Evolutionary conservation across 2,888 invertebrate genomes (phyloP), one percentile per base, ranked within the genome.

Genomic region (Drosophila paranaensis): DNA sequence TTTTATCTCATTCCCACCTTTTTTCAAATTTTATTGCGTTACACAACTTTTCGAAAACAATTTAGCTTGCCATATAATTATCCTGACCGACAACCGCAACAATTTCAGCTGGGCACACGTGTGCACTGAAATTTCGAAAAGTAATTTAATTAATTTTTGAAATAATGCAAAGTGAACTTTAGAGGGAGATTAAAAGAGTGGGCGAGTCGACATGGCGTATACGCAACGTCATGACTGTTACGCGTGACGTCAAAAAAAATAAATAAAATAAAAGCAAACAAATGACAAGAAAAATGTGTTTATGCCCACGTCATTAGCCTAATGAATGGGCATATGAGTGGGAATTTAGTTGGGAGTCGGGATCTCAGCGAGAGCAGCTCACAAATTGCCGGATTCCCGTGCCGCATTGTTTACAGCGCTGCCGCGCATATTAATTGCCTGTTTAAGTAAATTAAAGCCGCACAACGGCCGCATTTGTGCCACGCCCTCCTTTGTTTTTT

Each of bases 351-450:
- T 33, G 20, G 35, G 27, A 13, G 8, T 27, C 35, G 20, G 4
- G 33, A 16, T 33, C 16, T 16, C 50, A 33, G 33, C 33, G 3
- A 14, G 16, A 40, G 57, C 2, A 30, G n/a, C 48, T 20, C 50
- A 57, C 48, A 60, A 70, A 48, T 63, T 70, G 64, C 60, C 60
- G 57, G 45, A 75, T 71, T 82, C 72, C 73, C 79, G 43, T 43
- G 68, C 71, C 71, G 71, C 68, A 62, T 64, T 84, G 82, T 84
- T 82, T 77, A 67, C 83, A 76, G 76, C 83, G 83, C 81, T 84
- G 83, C 78, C 69, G 69, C 79, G 84, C 84, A 84, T 84, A 85
- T 85, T 84, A 84, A 84, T 85, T 84, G 86, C 81, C 84, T 85
- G 80, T 73, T 84, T 84, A 85, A 79, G 77, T 77, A 83, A 84